phyloP scores from a whole-genome alignment of 2,113 vertebrate species.

The Pantherophis guttatus region DNA sequence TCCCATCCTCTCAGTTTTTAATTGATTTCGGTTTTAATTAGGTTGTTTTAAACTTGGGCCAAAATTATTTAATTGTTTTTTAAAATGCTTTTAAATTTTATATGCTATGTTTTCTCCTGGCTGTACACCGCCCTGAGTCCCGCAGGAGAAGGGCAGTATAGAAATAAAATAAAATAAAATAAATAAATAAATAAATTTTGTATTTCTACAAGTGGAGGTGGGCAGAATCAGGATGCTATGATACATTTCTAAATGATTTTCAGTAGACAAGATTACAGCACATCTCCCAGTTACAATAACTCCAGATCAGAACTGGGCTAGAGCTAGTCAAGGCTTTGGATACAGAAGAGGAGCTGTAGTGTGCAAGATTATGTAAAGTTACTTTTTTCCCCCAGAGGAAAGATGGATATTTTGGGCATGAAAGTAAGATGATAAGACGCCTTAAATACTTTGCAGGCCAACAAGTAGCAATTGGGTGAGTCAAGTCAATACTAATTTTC shows the following conservation, averaged over 20 bases:
- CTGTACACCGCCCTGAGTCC: no score
- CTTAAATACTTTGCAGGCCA: not conserved
- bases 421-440: not conserved
- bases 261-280: not conserved
- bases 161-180: no score
- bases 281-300: not conserved
- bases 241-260: not conserved
- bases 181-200: not conserved
- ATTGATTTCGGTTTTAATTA: no score
- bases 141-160: no score
- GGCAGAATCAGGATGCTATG: not conserved
- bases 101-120: no score
- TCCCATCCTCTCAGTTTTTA: no score
- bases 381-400: not conserved
- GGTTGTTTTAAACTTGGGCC: no score
- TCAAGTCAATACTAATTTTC: not conserved
- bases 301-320: not conserved
- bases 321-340: not conserved
- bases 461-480: not conserved
- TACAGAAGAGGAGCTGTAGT: not conserved
- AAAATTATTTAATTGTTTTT: no score
- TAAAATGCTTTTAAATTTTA: no score
- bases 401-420: not conserved
- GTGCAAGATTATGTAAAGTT: not conserved
- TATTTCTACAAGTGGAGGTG: not conserved